Base-by-base conservation (phyloP, 2,888 invertebrate genomes). In the Melieria omissa region DNA sequence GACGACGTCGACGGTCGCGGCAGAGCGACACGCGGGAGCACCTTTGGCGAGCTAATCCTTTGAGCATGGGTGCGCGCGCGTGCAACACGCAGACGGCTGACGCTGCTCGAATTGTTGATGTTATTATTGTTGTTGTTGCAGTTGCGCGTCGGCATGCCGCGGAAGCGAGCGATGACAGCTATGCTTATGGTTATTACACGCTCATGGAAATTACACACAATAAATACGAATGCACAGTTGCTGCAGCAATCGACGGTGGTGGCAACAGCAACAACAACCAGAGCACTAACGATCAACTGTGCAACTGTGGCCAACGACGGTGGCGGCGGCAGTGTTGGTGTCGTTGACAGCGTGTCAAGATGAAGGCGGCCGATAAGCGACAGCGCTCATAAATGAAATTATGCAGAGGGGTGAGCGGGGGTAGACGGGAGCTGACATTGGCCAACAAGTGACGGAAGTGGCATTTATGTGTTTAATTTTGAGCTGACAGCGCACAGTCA, bases 161-260 rank as follows among this genome's bases (percentile, higher is more conserved):
- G 73, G 57, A 74, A 72, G 73, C 73, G 73, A 41, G 54, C 69
- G 78, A 73, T 77, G 78, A 78, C 78, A 78, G 75, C 76, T 70
- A 70, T 73, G 74, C 73, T 74, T 74, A 75, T 75, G 72, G 72
- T 74, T 77, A 74, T 77, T 77, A 74, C 71, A 76, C 61, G 76
- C 65, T 70, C 70, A 60, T 74, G 74, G 62, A 74, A 77, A 70
- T 52, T 47, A 10, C 55, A 12, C 45, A 14, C 58, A 41, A 29
- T 29, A 29, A 29, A 29, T 29, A 29, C 29, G 29, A 29, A 29
- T 2, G 29, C 29, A 29, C 29, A 29, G 29, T 29, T 2, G 29
- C 29, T 29, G 29, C 29, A 29, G 29, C 29, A 29, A 2, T 29
- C 29, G 29, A 29, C 29, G 29, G 29, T 29, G 29, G 29, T 29